These are phyloP conservation scores for Hirudo medicinalis DNA, from an alignment of 1,140 invertebrate genomes.

Conservation along the genomic window DNA sequence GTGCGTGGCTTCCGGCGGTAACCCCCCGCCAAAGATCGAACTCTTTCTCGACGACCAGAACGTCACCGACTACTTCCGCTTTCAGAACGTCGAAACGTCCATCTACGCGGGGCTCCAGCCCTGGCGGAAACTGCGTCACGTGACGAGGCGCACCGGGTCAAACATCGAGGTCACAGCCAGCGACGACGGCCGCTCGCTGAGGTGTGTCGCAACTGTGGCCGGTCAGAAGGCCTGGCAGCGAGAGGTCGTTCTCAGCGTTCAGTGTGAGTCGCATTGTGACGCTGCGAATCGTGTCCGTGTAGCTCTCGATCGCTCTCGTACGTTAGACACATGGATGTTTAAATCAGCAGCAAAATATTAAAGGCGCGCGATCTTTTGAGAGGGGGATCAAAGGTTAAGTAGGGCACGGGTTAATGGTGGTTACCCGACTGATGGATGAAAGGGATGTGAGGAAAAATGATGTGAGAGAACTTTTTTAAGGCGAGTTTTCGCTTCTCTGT, in stretches of 20 bases:
- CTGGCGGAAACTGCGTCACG: not conserved
- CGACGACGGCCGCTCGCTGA: slow-evolving; percentile 5
- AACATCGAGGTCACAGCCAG: not conserved
- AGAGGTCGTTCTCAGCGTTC: not conserved
- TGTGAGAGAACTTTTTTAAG: no score
- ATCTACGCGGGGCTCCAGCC: not conserved
- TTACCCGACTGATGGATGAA: no score
- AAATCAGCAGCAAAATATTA: no score
- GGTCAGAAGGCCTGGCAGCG: not conserved
- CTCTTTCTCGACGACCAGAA: not conserved
- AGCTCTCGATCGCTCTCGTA: not conserved
- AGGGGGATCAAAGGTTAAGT: no score
- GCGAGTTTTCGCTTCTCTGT: no score
- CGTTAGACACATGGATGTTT: no score
- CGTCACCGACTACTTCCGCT: not conserved
- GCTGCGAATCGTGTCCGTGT: not conserved
- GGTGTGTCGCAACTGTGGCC: not conserved
- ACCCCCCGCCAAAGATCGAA: not conserved
- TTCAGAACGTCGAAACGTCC: not conserved
- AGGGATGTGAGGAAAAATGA: no score
- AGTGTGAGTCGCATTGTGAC: not conserved
- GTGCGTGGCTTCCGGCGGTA: not conserved
- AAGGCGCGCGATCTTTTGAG: no score
- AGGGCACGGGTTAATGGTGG: no score
- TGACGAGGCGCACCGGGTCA: not conserved